These are phyloP conservation scores for Mylabris sibirica DNA, from an alignment of 2,888 invertebrate species.

Conservation along the genomic window DNA sequence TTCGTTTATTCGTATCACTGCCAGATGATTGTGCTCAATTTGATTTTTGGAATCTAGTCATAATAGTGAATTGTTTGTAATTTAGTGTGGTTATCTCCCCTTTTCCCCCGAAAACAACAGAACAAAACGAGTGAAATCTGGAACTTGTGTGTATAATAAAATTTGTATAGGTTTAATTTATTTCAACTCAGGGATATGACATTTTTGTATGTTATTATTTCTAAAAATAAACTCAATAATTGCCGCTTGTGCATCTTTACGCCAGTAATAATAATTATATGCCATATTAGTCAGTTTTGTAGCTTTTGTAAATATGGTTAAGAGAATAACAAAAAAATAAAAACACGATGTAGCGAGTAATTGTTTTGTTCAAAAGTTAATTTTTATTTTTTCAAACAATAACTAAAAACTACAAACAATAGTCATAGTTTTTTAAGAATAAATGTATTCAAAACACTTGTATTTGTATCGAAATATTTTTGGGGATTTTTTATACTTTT, in stretches of 20 bases:
- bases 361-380: slow-evolving; percentile 39
- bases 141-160: slow-evolving; percentile 21
- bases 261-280: slow-evolving; percentile 42
- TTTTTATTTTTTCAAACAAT: background rate
- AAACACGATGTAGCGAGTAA: slow-evolving; percentile 1
- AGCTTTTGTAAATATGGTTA: slow-evolving; percentile 25
- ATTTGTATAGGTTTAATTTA: slow-evolving; percentile 19
- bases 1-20: slow-evolving; percentile 25
- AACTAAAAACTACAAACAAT: slow-evolving; percentile 30
- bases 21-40: slow-evolving; percentile 32
- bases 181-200: slow-evolving; percentile 30
- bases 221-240: slow-evolving; percentile 8
- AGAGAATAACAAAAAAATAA: slow-evolving; percentile 13
- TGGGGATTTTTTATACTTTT: slow-evolving; percentile 60
- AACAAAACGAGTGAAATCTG: background rate
- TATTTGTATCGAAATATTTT: slow-evolving; percentile 58
- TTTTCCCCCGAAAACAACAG: background rate
- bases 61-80: slow-evolving; percentile 9
- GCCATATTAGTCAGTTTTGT: slow-evolving; percentile 47
- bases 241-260: slow-evolving; percentile 28
- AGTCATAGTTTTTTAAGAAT: slow-evolving; percentile 44
- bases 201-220: slow-evolving; percentile 14
- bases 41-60: slow-evolving; percentile 30
- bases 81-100: background rate
- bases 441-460: slow-evolving; percentile 34